Evolutionary conservation across 2,888 invertebrate genomes (phyloP), one percentile per base, ranked within the genome.

Genomic region (Sarcophaga rosellei): DNA sequence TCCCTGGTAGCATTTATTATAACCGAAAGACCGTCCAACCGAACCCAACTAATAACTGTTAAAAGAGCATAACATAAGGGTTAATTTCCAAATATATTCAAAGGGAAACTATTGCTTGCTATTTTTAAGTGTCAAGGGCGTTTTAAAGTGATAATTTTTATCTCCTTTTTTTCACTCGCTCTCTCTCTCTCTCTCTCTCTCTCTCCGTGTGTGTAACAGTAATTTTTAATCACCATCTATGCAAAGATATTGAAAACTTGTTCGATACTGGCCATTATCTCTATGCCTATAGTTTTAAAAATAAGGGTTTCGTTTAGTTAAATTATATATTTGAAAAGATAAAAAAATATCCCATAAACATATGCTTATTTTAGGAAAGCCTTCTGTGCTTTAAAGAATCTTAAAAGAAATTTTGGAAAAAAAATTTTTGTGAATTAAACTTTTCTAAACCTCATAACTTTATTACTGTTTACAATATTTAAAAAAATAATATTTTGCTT

Each of bases 41-140:
- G 53, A 53, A 53, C 53, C 17, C 15, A 53, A 12, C 17, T 12
- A 53, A 53, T 53, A 17, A 53, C 84, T 84, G 84, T 75, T 53
- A 84, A 84, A 84, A 84, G 84, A 84, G 84, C 84, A 84, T 75
- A 53, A 70, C 59, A 84, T 84, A 84, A 80, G 84, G 84, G 84
- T 84, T 84, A 84, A 84, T 84, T 84, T 77, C 3, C 1, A 35
- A 53, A 66, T 70, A 6, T 66, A 66, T 65, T 44, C 44, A 10
- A 44, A 45, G 35, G 17, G 23, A n/a, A 17, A 25, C 17, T 8
- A 59, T 61, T 35, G 35, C 35, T 35, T 35, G 35, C 35, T 35
- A 35, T 35, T 35, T 35, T 35, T 35, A 35, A 47, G 84, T 84
- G 84, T 84, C 79, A 84, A 80, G 75, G 75, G 84, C 84, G 70